A percentile compares a stretch with the other conserved stretches of the same genome.
Conservation (phyloP, 2,113 vertebrate genomes). For the Clarias batrachus region DNA sequence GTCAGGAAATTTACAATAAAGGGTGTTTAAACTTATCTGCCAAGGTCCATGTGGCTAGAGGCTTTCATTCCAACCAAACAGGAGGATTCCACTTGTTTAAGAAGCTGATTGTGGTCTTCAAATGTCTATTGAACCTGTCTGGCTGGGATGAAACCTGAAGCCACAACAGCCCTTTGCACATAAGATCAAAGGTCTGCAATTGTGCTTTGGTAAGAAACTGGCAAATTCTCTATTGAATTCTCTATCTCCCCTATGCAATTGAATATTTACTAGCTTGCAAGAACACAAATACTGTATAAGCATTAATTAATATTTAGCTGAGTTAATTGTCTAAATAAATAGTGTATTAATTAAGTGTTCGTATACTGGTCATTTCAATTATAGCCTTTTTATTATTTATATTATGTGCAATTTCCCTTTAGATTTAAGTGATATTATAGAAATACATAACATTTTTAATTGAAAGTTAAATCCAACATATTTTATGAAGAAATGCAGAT, state of each 20-base stretch:
- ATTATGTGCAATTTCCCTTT: background rate
- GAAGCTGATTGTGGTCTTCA: background rate
- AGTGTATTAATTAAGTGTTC: background rate
- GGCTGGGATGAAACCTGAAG: background rate
- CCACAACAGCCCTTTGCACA: background rate
- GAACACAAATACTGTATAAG: background rate
- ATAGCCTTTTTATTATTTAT: background rate
- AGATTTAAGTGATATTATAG: background rate
- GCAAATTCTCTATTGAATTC: background rate
- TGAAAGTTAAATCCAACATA: background rate
- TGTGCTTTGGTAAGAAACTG: background rate
- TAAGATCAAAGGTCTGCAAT: background rate
- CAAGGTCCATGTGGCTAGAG: background rate
- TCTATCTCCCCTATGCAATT: background rate
- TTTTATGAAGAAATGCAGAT: background rate
- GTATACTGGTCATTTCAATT: background rate
- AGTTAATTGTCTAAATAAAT: background rate
- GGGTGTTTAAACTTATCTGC: conserved; percentile 2
- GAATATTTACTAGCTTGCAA: background rate
- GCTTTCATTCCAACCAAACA: conserved; percentile 2
- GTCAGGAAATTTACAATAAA: conserved; percentile 15
- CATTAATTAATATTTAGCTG: background rate
- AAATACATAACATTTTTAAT: background rate
- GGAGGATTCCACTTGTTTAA: conserved; percentile 16
- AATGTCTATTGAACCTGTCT: background rate